phyloP scores from a whole-genome alignment of 1,140 invertebrate genomes.

The Phortica variegata region DNA sequence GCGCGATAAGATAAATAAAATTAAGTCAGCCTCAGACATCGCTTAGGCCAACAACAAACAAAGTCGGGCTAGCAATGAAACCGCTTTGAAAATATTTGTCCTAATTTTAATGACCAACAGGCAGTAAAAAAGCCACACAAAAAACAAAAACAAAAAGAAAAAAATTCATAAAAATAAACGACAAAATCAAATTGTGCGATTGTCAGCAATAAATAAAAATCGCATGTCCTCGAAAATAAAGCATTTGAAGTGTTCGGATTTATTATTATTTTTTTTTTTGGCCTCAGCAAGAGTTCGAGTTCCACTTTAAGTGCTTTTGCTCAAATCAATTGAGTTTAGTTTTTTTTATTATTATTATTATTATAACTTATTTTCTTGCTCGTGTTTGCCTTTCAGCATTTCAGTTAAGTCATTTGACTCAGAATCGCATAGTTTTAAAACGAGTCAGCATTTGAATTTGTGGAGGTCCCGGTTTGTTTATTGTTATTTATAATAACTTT shows the following conservation, averaged over 20 bases:
- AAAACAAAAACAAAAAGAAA: conserved; percentile 13
- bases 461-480: background rate
- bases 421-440: conserved; percentile 35
- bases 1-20: background rate
- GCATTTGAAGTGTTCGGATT: too few relatives aligned
- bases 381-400: conserved; percentile 25
- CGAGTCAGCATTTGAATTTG: conserved; percentile 23
- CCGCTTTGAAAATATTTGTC: conserved; percentile 54
- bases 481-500: background rate
- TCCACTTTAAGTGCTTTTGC: too few relatives aligned
- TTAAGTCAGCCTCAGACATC: too few relatives aligned
- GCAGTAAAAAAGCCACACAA: conserved; percentile 39
- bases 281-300: too few relatives aligned
- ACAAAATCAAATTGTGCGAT: conserved; percentile 39
- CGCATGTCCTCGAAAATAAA: conserved; percentile 38
- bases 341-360: conserved; percentile 13
- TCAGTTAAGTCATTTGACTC: too few relatives aligned
- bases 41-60: too few relatives aligned
- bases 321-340: conserved; percentile 7
- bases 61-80: too few relatives aligned
- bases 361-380: conserved; percentile 7
- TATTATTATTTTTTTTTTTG: too few relatives aligned
- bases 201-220: conserved; percentile 55
- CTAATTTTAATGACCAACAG: conserved; percentile 54
- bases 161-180: conserved; percentile 6